Evolutionary conservation across 2,113 vertebrate genomes (phyloP), one percentile per base, ranked within the genome.

Genomic region (Noturus placidus): DNA sequence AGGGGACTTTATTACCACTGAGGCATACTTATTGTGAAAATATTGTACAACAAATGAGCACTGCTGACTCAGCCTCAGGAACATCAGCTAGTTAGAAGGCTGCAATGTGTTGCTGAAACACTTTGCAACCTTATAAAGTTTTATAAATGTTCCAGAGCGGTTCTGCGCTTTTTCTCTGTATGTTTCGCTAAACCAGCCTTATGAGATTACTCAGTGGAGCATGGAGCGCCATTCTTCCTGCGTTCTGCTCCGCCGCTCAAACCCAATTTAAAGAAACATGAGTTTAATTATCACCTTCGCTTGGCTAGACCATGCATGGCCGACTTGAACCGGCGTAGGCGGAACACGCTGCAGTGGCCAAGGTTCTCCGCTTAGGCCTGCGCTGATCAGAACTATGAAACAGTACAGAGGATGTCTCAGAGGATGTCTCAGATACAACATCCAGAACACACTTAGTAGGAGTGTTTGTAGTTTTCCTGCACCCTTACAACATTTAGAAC

Each of bases 261-360:
- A 91, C 80, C 81, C 87, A 89, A 89, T 91, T 88, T 82, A 85
- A 89, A 83, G 81, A 82, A 87, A 91, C 87, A 81, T 1, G 2
- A 67, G 61, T 91, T 89, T 89, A 89, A 90, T 90, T 79, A 91
- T 91, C 84, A 88, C 59, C 85, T 81, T 70, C 50, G 52, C 46
- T 61, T 42, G n/a, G 76, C 8, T 65, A 86, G 19, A 87, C 63
- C 76, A 46, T 67, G 84, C 88, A 88, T 82, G 90, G 42, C 25
- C 20, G 33, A 52, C 25, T 86, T 19, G 4, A 52, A 69, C 77
- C 5, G 25, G 52, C n/a, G 42, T 67, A 17, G 63, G 67, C 46
- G 15, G 50, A 83, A 84, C 54, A 35, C 2, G 9, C 11, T 14
- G 50, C 61, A 25, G 65, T 42, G 33, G 19, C 33, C 5, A n/a